phyloP scores from a whole-genome alignment of 2,888 invertebrate genomes.

The Palloptera scutellata region DNA sequence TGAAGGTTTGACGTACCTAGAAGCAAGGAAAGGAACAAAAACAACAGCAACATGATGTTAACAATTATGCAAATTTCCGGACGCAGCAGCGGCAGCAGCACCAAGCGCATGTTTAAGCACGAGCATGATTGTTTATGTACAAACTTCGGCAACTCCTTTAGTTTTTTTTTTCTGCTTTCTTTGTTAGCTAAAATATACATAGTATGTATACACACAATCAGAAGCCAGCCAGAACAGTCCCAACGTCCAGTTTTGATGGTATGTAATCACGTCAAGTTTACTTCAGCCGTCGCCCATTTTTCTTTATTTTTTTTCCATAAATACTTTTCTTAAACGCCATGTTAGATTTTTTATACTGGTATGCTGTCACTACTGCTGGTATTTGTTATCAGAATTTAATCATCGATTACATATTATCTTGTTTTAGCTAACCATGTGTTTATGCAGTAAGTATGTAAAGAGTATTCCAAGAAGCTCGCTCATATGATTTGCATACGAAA shows the following conservation, averaged over 20 bases:
- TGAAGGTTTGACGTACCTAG: no score
- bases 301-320: conserved; percentile 33
- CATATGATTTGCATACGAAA: no score
- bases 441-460: no score
- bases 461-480: no score
- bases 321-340: conserved; percentile 1
- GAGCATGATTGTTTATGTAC: neutral
- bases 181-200: neutral
- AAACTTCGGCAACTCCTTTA: no score
- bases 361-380: neutral
- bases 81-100: no score
- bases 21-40: neutral
- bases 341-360: neutral
- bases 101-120: neutral
- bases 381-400: conserved; percentile 2
- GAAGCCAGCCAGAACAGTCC: conserved; percentile 15
- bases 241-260: conserved; percentile 48
- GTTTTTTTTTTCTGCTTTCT: neutral
- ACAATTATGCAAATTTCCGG: conserved; percentile 60
- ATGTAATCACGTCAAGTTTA: conserved; percentile 60
- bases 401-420: neutral
- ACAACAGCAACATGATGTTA: conserved; percentile 46
- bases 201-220: conserved; percentile 17
- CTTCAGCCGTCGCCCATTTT: conserved; percentile 15
- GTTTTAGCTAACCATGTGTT: no score